Percentiles rank a stretch among this genome's conserved stretches.
phyloP scores from a whole-genome alignment of 2,113 vertebrate genomes.

The Hippocampus abdominalis region DNA sequence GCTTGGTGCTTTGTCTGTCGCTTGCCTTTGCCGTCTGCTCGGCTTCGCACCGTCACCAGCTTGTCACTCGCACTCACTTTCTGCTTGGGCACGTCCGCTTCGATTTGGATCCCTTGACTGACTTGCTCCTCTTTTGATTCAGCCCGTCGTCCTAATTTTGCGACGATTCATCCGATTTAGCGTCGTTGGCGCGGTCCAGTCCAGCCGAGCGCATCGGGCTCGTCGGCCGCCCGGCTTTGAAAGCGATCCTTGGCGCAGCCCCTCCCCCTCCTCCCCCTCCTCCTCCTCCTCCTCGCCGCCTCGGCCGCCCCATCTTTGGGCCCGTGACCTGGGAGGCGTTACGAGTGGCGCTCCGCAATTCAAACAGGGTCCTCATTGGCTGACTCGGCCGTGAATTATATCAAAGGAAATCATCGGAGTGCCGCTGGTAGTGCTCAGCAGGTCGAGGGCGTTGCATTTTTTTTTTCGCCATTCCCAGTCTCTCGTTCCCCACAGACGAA shows the following conservation, averaged over 20 bases:
- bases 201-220: constrained; percentile 53
- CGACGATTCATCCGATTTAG: constrained; percentile 47
- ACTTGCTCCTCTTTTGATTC: constrained; percentile 43
- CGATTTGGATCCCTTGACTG: constrained; percentile 41
- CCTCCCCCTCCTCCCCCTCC: constrained; percentile 17
- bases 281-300: constrained; percentile 2
- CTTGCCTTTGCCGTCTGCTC: constrained; percentile 19
- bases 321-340: constrained; percentile 53
- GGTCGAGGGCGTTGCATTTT: constrained; percentile 47
- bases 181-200: constrained; percentile 47
- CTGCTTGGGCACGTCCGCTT: constrained; percentile 25
- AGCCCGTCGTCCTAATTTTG: constrained; percentile 27
- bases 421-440: constrained; percentile 49
- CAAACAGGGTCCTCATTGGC: constrained; percentile 75
- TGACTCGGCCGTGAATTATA: constrained; percentile 66
- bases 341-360: constrained; percentile 55
- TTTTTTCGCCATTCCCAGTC: constrained; percentile 35
- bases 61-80: constrained; percentile 33
- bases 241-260: constrained; percentile 35
- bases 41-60: constrained; percentile 25
- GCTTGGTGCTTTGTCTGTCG: constrained; percentile 21
- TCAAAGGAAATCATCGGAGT: constrained; percentile 63
- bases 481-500: constrained; percentile 57
- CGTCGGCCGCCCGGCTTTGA: constrained; percentile 29
- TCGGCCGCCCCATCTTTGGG: constrained; percentile 18